Evolutionary conservation across 2,888 invertebrate genomes (phyloP).

Genomic region (Brachypalpus laphriformis): DNA sequence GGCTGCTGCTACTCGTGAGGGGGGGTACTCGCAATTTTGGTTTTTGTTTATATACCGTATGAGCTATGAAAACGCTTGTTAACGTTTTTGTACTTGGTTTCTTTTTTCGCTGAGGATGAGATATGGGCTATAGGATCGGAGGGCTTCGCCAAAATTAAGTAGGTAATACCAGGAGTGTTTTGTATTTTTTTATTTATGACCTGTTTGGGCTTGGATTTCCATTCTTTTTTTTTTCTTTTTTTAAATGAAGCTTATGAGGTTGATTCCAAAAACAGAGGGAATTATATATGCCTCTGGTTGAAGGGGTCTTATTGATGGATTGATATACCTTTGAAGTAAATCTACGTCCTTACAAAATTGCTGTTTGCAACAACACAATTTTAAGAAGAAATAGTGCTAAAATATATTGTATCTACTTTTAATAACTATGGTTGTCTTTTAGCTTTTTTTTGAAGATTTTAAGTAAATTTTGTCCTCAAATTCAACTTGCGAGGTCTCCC

Average conservation of each 20-base stretch:
- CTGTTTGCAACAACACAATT: no score
- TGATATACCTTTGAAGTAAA: neutral
- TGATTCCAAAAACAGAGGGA: neutral
- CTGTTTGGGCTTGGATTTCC: conserved; percentile 35
- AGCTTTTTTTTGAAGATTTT: no score
- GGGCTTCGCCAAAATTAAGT: conserved; percentile 66
- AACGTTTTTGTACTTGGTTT: conserved; percentile 17
- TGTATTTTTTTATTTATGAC: conserved; percentile 66
- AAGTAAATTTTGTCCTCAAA: no score
- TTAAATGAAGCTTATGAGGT: neutral
- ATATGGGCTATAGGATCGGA: conserved; percentile 41
- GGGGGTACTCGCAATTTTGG: conserved; percentile 15
- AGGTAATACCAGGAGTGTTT: conserved; percentile 62
- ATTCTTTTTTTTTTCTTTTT: neutral
- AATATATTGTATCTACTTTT: no score
- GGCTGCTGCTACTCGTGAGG: neutral
- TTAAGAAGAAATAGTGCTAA: no score
- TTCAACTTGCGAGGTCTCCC: no score
- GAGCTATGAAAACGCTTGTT: conserved; percentile 66
- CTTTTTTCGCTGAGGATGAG: conserved; percentile 20
- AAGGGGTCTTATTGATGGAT: neutral
- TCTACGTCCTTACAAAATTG: no score
- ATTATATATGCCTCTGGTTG: neutral
- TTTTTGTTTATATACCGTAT: conserved; percentile 57
- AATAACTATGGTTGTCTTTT: no score